Evolutionary conservation across 1,140 invertebrate species (phyloP).

Genomic region (Pseudomyrmex sp.): DNA sequence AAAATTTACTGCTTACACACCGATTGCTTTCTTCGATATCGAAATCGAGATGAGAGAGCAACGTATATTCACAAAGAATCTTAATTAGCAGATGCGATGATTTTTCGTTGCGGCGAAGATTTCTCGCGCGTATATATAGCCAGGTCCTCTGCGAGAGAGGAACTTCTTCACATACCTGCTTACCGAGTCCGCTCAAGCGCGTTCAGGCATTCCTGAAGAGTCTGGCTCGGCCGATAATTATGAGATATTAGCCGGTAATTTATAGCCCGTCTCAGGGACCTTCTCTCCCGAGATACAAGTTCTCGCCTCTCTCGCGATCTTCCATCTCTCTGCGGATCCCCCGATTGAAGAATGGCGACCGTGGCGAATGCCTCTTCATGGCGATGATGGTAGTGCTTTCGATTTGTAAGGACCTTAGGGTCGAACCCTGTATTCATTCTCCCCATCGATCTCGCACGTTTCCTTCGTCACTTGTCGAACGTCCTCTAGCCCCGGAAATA

Average conservation of each 20-base stretch:
- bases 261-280: constrained; percentile 77
- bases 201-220: constrained; percentile 72
- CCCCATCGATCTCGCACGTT: background rate
- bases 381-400: constrained; percentile 39
- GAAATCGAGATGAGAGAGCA: background rate
- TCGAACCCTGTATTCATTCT: constrained; percentile 58
- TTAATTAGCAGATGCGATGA: constrained; percentile 25
- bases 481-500: constrained; percentile 10
- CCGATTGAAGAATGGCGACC: constrained; percentile 62
- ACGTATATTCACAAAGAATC: background rate
- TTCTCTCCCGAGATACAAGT: constrained; percentile 69
- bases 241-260: constrained; percentile 81
- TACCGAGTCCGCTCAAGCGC: constrained; percentile 64
- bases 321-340: constrained; percentile 16
- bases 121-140: background rate
- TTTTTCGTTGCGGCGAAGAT: constrained; percentile 26
- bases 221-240: constrained; percentile 77
- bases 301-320: constrained; percentile 58
- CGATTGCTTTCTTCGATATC: too few species aligned
- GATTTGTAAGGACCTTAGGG: constrained; percentile 58
- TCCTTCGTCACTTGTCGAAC: constrained; percentile 6
- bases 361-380: constrained; percentile 55
- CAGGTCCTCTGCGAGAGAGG: constrained; percentile 5
- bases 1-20: too few species aligned
- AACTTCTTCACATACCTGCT: constrained; percentile 70